phyloP scores from a whole-genome alignment of 2,888 invertebrate genomes.

The Acanthoscelides obtectus region DNA sequence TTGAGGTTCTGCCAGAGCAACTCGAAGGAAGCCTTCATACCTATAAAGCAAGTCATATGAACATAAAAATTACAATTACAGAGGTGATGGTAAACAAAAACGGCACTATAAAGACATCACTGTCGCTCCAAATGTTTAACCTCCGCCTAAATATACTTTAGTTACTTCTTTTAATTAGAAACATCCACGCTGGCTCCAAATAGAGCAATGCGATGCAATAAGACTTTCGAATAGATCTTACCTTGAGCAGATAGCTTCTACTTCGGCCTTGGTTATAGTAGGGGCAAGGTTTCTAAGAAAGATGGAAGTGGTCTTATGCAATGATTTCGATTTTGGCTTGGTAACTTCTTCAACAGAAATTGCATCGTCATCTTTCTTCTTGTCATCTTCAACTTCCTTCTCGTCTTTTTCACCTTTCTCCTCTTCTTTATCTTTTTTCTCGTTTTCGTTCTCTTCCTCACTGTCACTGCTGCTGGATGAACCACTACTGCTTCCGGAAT shows the following conservation, averaged over 20 bases:
- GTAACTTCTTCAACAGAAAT: conserved; percentile 47
- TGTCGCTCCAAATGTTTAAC: too few species aligned
- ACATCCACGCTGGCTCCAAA: too few species aligned
- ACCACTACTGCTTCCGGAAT: conserved; percentile 51
- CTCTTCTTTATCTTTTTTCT: conserved; percentile 44
- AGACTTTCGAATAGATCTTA: conserved; percentile 6
- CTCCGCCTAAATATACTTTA: too few species aligned
- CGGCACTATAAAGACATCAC: too few species aligned
- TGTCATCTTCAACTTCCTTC: conserved; percentile 37
- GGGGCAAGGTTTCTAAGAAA: conserved; percentile 95
- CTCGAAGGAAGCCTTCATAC: conserved; percentile 89
- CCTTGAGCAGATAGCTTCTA: conserved; percentile 70
- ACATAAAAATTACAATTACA: too few species aligned
- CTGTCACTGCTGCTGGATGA: conserved; percentile 45
- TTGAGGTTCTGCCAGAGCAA: conserved; percentile 95
- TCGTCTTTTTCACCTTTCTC: conserved; percentile 36
- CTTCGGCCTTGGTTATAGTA: conserved; percentile 92
- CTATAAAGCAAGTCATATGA: conserved; percentile 48
- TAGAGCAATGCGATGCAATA: too few species aligned
- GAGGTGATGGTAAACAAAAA: too few species aligned
- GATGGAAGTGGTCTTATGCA: conserved; percentile 96
- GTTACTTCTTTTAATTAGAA: too few species aligned
- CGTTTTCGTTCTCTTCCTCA: conserved; percentile 42
- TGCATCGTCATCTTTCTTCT: conserved; percentile 34
- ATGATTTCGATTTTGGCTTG: conserved; percentile 59